Evolutionary conservation across 2,113 vertebrate genomes (phyloP), one percentile per base, ranked within the genome.

Genomic region (Chaetorhynchus papuensis): DNA sequence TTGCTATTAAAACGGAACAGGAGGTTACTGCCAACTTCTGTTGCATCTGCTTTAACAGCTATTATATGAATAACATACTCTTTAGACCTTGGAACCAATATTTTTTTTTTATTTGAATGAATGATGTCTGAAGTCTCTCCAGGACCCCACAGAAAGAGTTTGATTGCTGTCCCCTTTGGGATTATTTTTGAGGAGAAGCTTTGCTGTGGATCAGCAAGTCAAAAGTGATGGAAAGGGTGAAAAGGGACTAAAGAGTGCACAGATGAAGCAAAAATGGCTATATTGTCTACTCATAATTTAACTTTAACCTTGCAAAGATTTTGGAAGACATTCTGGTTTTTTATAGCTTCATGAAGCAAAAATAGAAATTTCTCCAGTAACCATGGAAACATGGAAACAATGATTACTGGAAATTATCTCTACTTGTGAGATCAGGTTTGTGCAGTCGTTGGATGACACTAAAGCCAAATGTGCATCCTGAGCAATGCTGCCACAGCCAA

Each of bases 381-480:
- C 94, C 70, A 94, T 94, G 87, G 91, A 89, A 95, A 97, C 79
- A 60, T 6, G 83, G 57, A 89, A 96, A 95, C 70, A 97, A 74
- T 42, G 61, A 70, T 61, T 78, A 61, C 75, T 85, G 79, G 83
- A 90, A 95, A 88, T 72, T 52, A 84, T 76, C 49, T 33, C 28
- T 83, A 60, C 79, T 84, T 89, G 79, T 59, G 44, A 56, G 44
- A 91, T 82, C 39, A 61, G 37, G 50, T n/a, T 70, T 81, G 53
- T 50, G 33, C 47, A 84, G 50, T 54, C 2, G 8, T 22, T 47
- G 37, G 56, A 45, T 47, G 68, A 75, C 45, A 91, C 12, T 54
- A 23, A 84, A 91, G 56, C 39, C 56, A 45, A 35, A 39, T 3
- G 0, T 13, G 49, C 33, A 45, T 63, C 72, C 24, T 88, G 44